These are phyloP conservation scores for Drosophila mojavensis DNA, from an alignment of 1,140 invertebrate species.

Conservation along the genomic window DNA sequence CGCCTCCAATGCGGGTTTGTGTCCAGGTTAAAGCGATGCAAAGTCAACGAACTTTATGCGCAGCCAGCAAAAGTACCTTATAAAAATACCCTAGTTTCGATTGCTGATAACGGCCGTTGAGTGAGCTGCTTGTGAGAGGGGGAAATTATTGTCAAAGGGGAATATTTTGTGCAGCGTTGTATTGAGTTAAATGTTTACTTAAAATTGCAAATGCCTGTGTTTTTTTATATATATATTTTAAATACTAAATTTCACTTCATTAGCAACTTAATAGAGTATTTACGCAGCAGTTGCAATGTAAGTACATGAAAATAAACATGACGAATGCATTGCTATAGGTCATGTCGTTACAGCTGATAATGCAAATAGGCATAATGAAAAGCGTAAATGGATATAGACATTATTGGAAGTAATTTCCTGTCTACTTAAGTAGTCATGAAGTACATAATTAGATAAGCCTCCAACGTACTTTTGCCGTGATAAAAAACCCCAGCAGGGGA, in stretches of 20 bases:
- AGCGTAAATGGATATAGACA: conserved; percentile 39
- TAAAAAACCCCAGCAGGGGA: background rate
- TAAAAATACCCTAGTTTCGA: conserved; percentile 12
- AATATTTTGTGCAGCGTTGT: no score
- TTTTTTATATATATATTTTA: background rate
- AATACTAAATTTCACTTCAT: background rate
- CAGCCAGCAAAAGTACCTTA: conserved; percentile 52
- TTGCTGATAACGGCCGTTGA: background rate
- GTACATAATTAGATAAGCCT: conserved; percentile 7
- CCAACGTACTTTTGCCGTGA: background rate
- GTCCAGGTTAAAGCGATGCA: conserved; percentile 33
- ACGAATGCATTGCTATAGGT: conserved; percentile 45
- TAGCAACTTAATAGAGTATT: conserved; percentile 16
- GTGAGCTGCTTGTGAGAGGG: background rate
- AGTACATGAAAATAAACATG: conserved; percentile 22
- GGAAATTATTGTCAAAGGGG: background rate
- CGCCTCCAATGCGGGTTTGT: conserved; percentile 25
- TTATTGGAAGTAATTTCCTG: conserved; percentile 38
- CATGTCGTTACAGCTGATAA: conserved; percentile 56
- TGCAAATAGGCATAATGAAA: conserved; percentile 69
- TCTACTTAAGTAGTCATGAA: conserved; percentile 6
- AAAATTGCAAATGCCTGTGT: no score
- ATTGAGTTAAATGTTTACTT: background rate
- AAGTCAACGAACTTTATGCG: conserved; percentile 64
- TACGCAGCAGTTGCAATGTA: background rate